These are phyloP conservation scores for Melanotus villosus DNA, from an alignment of 2,888 invertebrate genomes.

Conservation along the genomic window DNA sequence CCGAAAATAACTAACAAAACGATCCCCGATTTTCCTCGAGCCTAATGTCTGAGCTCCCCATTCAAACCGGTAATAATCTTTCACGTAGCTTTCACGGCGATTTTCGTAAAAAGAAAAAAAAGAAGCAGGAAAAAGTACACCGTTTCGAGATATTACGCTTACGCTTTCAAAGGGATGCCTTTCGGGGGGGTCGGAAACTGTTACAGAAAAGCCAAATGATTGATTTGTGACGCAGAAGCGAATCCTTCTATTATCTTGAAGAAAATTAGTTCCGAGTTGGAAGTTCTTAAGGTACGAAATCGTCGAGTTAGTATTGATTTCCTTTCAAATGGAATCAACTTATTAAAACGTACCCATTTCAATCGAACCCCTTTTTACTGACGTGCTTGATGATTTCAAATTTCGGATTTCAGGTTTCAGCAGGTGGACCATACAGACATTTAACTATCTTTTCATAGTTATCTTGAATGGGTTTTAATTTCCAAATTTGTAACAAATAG, in stretches of 20 bases:
- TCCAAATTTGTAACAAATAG: too few species aligned
- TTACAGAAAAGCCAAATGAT: conserved; percentile 28
- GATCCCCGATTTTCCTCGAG: too few species aligned
- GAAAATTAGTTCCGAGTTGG: conserved; percentile 35
- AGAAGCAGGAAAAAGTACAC: background rate
- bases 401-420: too few species aligned
- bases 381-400: background rate
- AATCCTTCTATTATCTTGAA: conserved; percentile 30
- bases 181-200: conserved; percentile 5
- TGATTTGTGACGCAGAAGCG: conserved; percentile 31
- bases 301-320: conserved; percentile 26
- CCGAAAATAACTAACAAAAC: too few species aligned
- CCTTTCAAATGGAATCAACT: conserved; percentile 24
- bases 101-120: background rate
- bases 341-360: conserved; percentile 15
- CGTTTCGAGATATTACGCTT: background rate
- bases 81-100: background rate
- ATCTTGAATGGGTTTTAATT: too few species aligned
- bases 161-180: background rate
- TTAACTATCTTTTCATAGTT: too few species aligned
- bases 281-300: conserved; percentile 22
- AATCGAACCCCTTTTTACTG: background rate
- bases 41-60: too few species aligned
- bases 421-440: conserved; percentile 13
- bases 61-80: background rate